phyloP scores from a whole-genome alignment of 2,797 vertebrate species.

The Typhlichthys subterraneus region DNA sequence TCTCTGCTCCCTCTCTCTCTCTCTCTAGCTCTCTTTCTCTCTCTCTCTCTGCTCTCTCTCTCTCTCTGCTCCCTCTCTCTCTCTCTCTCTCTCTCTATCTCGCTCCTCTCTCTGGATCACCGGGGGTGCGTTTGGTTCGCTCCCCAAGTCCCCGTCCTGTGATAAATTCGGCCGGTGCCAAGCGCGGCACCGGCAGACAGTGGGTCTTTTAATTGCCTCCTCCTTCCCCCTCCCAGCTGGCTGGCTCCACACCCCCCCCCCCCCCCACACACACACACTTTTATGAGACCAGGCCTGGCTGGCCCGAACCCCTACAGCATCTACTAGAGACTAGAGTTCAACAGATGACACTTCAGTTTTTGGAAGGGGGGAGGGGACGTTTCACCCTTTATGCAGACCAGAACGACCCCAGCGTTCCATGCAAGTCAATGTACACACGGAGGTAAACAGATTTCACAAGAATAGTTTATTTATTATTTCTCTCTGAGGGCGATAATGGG shows the following conservation, averaged over 20 bases:
- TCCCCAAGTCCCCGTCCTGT: slow-evolving; percentile 70
- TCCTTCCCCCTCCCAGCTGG: slow-evolving; percentile 84
- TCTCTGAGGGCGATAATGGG: too few species aligned
- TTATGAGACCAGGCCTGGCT: slow-evolving; percentile 78
- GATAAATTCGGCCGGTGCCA: slow-evolving; percentile 88
- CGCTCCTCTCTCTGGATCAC: slow-evolving; percentile 50
- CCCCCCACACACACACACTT: slow-evolving; percentile 64
- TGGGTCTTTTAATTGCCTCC: slow-evolving; percentile 88
- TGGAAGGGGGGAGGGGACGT: too few species aligned
- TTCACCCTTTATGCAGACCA: too few species aligned
- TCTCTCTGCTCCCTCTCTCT: too few species aligned
- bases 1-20: slow-evolving; percentile 16
- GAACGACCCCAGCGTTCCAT: too few species aligned
- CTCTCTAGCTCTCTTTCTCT: slow-evolving; percentile 30
- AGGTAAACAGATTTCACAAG: too few species aligned
- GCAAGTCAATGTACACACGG: too few species aligned
- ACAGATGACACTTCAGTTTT: too few species aligned
- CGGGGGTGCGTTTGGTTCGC: slow-evolving; percentile 82
- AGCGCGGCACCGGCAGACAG: slow-evolving; percentile 79
- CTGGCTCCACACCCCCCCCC: slow-evolving; percentile 52
- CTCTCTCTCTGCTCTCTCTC: too few species aligned
- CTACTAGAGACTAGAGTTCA: slow-evolving; percentile 1
- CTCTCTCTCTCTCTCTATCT: slow-evolving; percentile 23
- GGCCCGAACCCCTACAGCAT: slow-evolving; percentile 54
- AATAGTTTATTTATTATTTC: too few species aligned